phyloP scores from a whole-genome alignment of 2,113 vertebrate species.

The Tor tambroides region DNA sequence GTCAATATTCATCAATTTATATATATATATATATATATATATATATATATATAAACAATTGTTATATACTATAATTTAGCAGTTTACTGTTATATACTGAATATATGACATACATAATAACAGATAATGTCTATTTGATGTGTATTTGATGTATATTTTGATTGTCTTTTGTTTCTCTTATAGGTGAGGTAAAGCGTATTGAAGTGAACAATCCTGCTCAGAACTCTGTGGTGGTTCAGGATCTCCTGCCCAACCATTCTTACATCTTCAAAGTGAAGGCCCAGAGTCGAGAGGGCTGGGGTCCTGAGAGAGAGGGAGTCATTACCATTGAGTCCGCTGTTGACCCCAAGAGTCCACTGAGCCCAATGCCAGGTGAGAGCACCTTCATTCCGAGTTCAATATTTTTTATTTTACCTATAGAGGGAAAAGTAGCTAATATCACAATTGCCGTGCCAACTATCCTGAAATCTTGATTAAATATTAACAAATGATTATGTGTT shows the following conservation, averaged over 20 bases:
- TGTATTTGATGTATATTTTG: too few species aligned
- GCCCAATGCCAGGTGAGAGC: slow-evolving; percentile 88
- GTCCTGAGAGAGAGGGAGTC: slow-evolving; percentile 92
- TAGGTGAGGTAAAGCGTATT: slow-evolving; percentile 84
- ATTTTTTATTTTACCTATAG: not conserved
- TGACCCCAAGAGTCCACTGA: slow-evolving; percentile 90
- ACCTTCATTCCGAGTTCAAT: not conserved
- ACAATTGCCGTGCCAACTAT: not conserved
- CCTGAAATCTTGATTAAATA: not conserved
- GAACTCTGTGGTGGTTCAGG: slow-evolving; percentile 92
- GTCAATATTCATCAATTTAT: too few species aligned
- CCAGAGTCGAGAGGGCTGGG: slow-evolving; percentile 95
- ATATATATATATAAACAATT: too few species aligned
- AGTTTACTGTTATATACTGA: too few species aligned
- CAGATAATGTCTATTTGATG: too few species aligned
- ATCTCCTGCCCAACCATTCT: slow-evolving; percentile 95
- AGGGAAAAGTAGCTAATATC: not conserved
- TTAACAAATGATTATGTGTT: not conserved
- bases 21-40: too few species aligned
- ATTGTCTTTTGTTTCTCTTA: not conserved
- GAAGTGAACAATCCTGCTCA: slow-evolving; percentile 82
- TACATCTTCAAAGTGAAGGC: slow-evolving; percentile 96
- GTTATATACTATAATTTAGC: too few species aligned
- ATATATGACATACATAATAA: too few species aligned
- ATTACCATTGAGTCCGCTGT: slow-evolving; percentile 98